Evolutionary conservation across 2,888 invertebrate species (phyloP).

Genomic region (Carterocephalus palaemon): DNA sequence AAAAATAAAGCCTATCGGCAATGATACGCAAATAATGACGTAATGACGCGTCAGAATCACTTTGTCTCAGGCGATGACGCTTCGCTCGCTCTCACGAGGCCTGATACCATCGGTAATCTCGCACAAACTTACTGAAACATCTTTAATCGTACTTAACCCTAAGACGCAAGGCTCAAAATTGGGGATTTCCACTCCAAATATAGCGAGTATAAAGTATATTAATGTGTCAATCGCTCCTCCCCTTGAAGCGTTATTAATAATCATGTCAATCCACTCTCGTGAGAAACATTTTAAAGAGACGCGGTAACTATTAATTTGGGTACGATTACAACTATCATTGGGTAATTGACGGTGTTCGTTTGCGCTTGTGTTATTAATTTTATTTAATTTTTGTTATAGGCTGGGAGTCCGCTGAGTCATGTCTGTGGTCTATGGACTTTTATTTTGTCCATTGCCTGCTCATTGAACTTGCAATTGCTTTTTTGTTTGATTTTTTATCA

Average conservation of each 20-base stretch:
- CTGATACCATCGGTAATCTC: slow-evolving; percentile 54
- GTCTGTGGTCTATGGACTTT: slow-evolving; percentile 28
- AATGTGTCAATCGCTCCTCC: slow-evolving; percentile 72
- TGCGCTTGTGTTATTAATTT: slow-evolving; percentile 65
- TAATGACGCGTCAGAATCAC: slow-evolving; percentile 65
- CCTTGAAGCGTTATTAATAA: slow-evolving; percentile 60
- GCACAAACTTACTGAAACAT: slow-evolving; percentile 39
- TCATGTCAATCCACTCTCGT: slow-evolving; percentile 71
- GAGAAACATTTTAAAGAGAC: slow-evolving; percentile 68
- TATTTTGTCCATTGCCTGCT: slow-evolving; percentile 4
- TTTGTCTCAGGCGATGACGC: slow-evolving; percentile 63
- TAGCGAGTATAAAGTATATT: slow-evolving; percentile 50
- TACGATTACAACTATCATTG: slow-evolving; percentile 63
- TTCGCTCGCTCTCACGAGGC: slow-evolving; percentile 53
- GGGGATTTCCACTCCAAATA: slow-evolving; percentile 1
- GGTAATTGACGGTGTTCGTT: slow-evolving; percentile 66
- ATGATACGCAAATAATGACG: slow-evolving; percentile 68
- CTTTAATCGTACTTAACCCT: slow-evolving; percentile 24
- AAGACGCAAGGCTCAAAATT: slow-evolving; percentile 33
- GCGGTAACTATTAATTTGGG: slow-evolving; percentile 66
- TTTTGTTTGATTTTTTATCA: slow-evolving; percentile 1
- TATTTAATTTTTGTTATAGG: slow-evolving; percentile 57
- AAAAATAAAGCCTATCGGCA: slow-evolving; percentile 36
- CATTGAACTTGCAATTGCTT: neutral
- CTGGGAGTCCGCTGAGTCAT: slow-evolving; percentile 66